Evolutionary conservation across 2,113 vertebrate genomes (phyloP), one percentile per base, ranked within the genome.

Genomic region (Phyllopteryx taeniolatus): DNA sequence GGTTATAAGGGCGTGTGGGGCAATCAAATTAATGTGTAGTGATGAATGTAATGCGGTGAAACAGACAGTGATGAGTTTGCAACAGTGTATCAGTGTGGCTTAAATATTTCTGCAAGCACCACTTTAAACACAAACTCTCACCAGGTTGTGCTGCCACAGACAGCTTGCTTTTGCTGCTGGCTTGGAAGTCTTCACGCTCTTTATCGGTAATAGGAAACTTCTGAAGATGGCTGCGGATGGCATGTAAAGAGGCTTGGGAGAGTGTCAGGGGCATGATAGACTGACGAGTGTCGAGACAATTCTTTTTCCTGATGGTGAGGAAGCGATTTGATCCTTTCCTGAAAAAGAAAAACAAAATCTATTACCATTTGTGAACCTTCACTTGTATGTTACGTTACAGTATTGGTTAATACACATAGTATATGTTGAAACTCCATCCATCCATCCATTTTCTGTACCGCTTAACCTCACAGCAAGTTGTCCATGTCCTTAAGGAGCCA

Each of bases 251-350:
- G 73, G 86, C 94, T 56, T 91, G 89, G 86, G 92, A 86, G 71
- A 96, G 87, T 66, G 67, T 82, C 77, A 94, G 95, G 62, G 89
- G 88, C 94, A 96, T 95, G 81, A 87, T 74, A 35, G 93, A 82
- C 69, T 35, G 90, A 39, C 85, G 80, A 51, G 85, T 74, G 57
- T 94, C 94, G 20, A 90, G 93, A 56, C 91, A 91, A 82, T 92
- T 88, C 82, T 93, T 98, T 87, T 97, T 99, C 84, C 89, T 94
- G 75, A 99, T 86, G 15, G 95, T 97, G 57, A 99, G 87, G 72
- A 90, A 96, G 77, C 96, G 91, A 81, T 77, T 90, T 67, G 88
- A 62, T 79, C 94, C 95, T 90, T 96, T 98, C 70, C 98, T 99
- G 77, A 61, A 83, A 88, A 19, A 68, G 9, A 72, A 35, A 35